These are phyloP conservation scores for Patiria miniata DNA, from an alignment of 35 echinoderm and acorn worm species.

Conservation along the genomic window DNA sequence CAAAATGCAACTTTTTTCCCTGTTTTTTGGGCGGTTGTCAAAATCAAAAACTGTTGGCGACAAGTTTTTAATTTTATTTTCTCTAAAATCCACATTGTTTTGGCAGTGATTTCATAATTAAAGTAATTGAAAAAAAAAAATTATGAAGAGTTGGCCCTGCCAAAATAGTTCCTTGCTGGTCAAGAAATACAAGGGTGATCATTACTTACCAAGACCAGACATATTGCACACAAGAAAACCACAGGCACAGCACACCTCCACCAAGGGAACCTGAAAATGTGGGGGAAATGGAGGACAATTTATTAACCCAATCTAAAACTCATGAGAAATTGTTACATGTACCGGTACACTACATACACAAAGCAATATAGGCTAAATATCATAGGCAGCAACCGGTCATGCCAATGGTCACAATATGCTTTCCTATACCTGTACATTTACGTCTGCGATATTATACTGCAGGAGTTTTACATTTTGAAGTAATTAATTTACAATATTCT, in stretches of 20 bases:
- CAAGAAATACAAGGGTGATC: background rate
- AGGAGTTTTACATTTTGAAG: background rate
- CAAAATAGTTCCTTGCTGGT: background rate
- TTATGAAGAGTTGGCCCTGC: too few relatives aligned
- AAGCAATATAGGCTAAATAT: too few relatives aligned
- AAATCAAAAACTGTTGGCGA: too few relatives aligned
- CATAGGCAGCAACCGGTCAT: too few relatives aligned
- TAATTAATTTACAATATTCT: too few relatives aligned
- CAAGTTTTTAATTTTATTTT: background rate
- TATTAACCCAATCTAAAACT: too few relatives aligned
- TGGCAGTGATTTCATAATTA: background rate
- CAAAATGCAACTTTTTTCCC: background rate
- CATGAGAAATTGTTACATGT: too few relatives aligned
- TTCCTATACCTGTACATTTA: too few relatives aligned
- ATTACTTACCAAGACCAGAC: background rate
- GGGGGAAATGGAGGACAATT: too few relatives aligned
- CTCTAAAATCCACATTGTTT: background rate
- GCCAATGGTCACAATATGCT: background rate
- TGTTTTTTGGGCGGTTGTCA: too few relatives aligned
- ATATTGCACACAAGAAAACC: constrained; percentile 1
- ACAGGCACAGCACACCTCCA: background rate
- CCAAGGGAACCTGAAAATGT: too few relatives aligned
- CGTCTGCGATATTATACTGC: background rate
- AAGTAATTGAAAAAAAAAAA: constrained; percentile 2
- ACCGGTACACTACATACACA: too few relatives aligned